These are phyloP conservation scores for Plectrocnemia conspersa DNA, from an alignment of 1,140 invertebrate species.

Conservation along the genomic window DNA sequence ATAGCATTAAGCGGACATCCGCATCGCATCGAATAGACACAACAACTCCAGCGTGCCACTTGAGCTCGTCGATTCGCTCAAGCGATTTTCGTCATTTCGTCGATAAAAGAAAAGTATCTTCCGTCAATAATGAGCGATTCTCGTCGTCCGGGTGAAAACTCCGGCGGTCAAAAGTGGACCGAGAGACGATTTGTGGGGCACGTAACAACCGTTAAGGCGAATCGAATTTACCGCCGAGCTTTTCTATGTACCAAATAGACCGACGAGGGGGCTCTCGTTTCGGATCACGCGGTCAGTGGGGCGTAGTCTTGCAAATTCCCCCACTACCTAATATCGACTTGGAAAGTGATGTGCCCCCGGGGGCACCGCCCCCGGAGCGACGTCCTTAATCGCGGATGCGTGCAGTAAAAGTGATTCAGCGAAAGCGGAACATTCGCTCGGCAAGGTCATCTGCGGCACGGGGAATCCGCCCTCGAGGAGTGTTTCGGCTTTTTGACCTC, in stretches of 20 bases:
- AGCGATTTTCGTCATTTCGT: too few relatives aligned
- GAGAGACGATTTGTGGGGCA: constrained; percentile 6
- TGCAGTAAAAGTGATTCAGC: background rate
- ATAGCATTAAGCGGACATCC: too few relatives aligned
- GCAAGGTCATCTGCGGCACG: too few relatives aligned
- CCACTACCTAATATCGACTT: too few relatives aligned
- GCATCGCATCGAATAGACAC: too few relatives aligned
- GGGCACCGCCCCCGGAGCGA: background rate
- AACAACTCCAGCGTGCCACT: too few relatives aligned
- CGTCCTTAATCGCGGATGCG: background rate
- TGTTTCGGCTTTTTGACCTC: too few relatives aligned
- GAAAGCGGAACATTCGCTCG: background rate
- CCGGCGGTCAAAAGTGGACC: background rate
- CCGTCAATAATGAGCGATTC: too few relatives aligned
- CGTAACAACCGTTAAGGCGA: background rate
- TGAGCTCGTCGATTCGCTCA: too few relatives aligned
- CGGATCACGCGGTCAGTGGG: constrained; percentile 13
- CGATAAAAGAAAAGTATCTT: too few relatives aligned
- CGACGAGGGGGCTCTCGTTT: background rate
- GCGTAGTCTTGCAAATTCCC: constrained; percentile 19
- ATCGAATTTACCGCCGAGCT: background rate
- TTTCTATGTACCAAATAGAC: constrained; percentile 6
- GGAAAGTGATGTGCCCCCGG: constrained; percentile 16
- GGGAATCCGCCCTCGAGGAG: too few relatives aligned
- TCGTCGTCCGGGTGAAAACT: background rate